Percentiles rank a stretch among this genome's conserved stretches.
Evolutionary conservation across 2,797 vertebrate species (phyloP).

Genomic region (Thalassophryne amazonica): DNA sequence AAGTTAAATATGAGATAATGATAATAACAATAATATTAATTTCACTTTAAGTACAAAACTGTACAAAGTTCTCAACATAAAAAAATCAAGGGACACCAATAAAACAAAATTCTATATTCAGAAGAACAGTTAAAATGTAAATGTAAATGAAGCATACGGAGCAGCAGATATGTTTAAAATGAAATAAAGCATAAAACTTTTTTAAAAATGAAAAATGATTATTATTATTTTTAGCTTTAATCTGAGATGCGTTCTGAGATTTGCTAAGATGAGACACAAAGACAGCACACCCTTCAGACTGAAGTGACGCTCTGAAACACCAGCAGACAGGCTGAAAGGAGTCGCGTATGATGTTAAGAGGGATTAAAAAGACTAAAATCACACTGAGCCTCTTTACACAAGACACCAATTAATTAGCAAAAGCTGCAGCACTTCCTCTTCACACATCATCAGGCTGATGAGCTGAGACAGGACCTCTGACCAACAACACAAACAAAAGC

Average conservation of each 20-base stretch:
- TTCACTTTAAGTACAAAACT: no score
- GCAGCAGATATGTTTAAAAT: no score
- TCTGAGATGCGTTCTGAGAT: constrained; percentile 11
- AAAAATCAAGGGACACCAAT: no score
- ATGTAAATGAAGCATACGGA: no score
- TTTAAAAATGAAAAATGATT: no score
- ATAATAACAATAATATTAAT: no score
- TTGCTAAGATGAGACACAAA: constrained; percentile 12
- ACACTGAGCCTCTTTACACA: constrained; percentile 2
- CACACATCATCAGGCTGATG: constrained; percentile 34
- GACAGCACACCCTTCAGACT: constrained; percentile 5
- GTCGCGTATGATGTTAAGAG: neutral
- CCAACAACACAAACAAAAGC: constrained; percentile 14
- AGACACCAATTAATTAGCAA: constrained; percentile 20
- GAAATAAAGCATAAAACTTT: no score
- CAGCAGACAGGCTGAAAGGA: neutral
- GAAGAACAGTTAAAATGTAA: no score
- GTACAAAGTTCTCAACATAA: no score
- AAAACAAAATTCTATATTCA: no score
- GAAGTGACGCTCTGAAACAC: constrained; percentile 8
- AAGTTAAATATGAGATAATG: no score
- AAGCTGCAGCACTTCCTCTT: constrained; percentile 25
- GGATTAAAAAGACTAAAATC: constrained; percentile 13
- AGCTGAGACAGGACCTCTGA: constrained; percentile 1
- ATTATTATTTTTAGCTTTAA: constrained; percentile 25